Percentiles rank a stretch among this genome's conserved stretches.
Evolutionary conservation across 2,113 vertebrate genomes (phyloP).

Genomic region (Eidolon helvum): DNA sequence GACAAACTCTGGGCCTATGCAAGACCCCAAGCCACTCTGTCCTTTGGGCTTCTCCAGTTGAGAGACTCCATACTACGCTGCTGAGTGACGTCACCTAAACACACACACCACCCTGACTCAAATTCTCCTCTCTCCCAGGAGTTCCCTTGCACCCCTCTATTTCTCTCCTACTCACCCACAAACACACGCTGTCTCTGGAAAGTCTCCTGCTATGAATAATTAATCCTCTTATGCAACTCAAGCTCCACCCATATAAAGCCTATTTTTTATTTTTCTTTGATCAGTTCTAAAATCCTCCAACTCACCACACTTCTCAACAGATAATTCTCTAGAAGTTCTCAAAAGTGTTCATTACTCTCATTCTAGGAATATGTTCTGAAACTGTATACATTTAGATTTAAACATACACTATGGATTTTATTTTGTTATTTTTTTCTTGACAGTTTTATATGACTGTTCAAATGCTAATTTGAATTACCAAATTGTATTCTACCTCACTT

Average conservation of each 20-base stretch:
- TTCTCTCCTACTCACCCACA: fast-evolving
- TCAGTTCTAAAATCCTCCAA: neutral
- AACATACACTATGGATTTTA: neutral
- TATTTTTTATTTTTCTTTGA: neutral
- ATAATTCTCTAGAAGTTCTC: neutral
- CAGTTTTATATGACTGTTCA: neutral
- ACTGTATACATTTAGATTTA: neutral
- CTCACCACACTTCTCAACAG: neutral
- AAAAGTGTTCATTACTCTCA: neutral
- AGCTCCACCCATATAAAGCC: no score
- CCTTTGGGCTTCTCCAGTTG: neutral
- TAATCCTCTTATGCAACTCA: neutral
- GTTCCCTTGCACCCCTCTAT: neutral
- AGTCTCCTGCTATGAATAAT: neutral
- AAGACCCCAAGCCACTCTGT: neutral
- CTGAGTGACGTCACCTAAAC: neutral
- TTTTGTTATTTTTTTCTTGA: neutral
- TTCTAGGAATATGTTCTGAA: neutral
- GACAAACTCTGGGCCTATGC: neutral
- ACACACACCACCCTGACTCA: no score
- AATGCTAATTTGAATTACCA: neutral
- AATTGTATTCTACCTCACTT: neutral
- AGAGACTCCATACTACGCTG: neutral
- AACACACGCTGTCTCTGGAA: neutral
- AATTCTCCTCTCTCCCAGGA: neutral